phyloP scores from a whole-genome alignment of 2,888 invertebrate species.

The Lacanobia wlatinum region DNA sequence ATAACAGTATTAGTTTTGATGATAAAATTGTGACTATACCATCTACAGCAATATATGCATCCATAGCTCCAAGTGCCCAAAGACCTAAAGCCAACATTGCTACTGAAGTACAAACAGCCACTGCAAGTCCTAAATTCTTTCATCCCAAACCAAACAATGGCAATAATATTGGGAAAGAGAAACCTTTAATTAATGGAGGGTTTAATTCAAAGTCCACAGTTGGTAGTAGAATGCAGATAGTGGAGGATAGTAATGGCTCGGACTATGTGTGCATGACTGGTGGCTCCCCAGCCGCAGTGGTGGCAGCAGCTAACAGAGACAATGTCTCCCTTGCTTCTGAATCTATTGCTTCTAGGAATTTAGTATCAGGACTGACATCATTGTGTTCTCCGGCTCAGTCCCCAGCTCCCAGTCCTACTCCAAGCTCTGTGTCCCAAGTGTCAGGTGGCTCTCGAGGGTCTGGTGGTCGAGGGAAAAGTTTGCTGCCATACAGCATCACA shows the following conservation, averaged over 20 bases:
- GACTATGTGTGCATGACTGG: conserved; percentile 97
- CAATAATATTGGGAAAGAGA: conserved; percentile 88
- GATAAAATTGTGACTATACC: conserved; percentile 87
- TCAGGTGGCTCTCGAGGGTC: conserved; percentile 91
- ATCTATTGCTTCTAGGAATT: conserved; percentile 82
- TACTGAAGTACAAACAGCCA: conserved; percentile 89
- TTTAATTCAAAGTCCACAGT: conserved; percentile 77
- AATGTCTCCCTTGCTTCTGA: conserved; percentile 84
- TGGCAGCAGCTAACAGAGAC: conserved; percentile 86
- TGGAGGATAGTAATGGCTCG: conserved; percentile 94
- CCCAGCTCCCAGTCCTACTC: conserved; percentile 92
- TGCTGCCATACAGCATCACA: conserved; percentile 96
- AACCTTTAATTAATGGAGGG: conserved; percentile 81
- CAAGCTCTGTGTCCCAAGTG: conserved; percentile 91
- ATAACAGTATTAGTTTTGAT: conserved; percentile 82
- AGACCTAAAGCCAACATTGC: conserved; percentile 89
- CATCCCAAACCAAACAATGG: conserved; percentile 91
- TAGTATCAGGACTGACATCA: conserved; percentile 85
- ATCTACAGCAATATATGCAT: conserved; percentile 89
- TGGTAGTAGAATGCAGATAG: conserved; percentile 87
- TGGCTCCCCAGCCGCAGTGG: conserved; percentile 89
- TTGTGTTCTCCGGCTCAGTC: conserved; percentile 90
- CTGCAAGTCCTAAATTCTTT: conserved; percentile 90
- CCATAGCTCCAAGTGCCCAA: conserved; percentile 89
- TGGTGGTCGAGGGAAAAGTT: conserved; percentile 91